Base-by-base conservation (phyloP, 2,888 invertebrate species). In the Luffia ferchaultella region DNA sequence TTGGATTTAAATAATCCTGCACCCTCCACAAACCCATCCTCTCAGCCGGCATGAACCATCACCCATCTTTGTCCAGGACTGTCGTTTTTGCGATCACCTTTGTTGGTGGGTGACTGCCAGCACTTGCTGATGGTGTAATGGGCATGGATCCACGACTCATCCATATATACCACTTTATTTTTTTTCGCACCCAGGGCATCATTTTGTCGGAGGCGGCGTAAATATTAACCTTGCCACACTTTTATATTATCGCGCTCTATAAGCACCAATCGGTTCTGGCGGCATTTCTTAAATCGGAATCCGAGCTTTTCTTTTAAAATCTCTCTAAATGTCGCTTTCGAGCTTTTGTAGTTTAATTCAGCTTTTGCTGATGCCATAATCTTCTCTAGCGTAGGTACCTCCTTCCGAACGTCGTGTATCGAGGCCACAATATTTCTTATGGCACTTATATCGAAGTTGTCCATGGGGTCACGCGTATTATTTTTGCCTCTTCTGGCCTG, bases 201-300 rank as follows among this genome's bases (percentile, higher is more conserved):
- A 19, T 18, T 45, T 45, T n/a, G 3, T 19, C 2, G 45, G 17
- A 18, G 9, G 9, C 19, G 18, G 9, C 5, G 7, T 5, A 16
- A 43, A n/a, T n/a, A n/a, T 48, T 44, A 45, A 54, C 50, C 50
- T 52, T 46, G 44, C 16, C 49, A n/a, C n/a, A n/a, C n/a, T n/a
- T n/a, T n/a, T n/a, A 52, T 45, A 46, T 53, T 43, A 50, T 50
- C 42, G 48, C 48, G 47, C 52, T 53, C 51, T 51, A 53, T 53
- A 42, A 52, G 49, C 50, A 52, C 47, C 44, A 49, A 52, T 45
- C 52, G 50, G 49, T 53, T 53, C 44, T 51, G 52, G 41, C 46
- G 42, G 45, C 45, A 52, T 42, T 52, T 49, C 12, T 45, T 16
- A 45, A 49, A 54, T 50, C 52, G 19, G 30, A 52, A 54, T 48